Base-by-base conservation (phyloP, 2,113 vertebrate species). In the Damaliscus lunatus region DNA sequence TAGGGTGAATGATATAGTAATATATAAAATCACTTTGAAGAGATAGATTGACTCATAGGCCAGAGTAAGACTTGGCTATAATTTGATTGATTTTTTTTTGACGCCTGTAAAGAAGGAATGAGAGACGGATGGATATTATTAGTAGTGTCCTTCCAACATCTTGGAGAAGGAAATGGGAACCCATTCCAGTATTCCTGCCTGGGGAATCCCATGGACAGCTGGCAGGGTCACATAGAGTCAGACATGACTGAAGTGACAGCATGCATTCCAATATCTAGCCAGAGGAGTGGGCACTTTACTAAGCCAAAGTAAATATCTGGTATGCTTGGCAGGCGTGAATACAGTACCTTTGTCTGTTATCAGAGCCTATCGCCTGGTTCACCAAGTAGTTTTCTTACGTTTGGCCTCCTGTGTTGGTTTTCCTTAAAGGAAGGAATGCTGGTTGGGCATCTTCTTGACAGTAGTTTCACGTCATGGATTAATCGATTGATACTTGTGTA, bases 351-450 rank as follows among this genome's bases (percentile, higher is more conserved):
- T 95, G 40, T 94, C 31, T 53, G 46, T 88, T 89, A 74, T 23
- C 60, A 74, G 62, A 93, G 8, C 14, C 59, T 53, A 13, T 64
- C 12, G 46, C 23, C 1, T 31, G 78, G 57, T 31, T 78, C 46
- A 31, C 43, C 27, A 81, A 88, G 62, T 36, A 33, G 46, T 94
- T 93, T 94, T 78, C 64, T 83, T 48, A 78, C 5, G 60, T 86
- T 93, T 82, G 62, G 21, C 50, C 50, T 90, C 43, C 60, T 60
- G 3, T 53, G 33, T 64, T 87, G 29, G 96, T 92, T 94, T 88
- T 97, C 94, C 84, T 96, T 93, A 88, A 1, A 94, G 81, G 48
- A 90, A 96, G 43, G 55, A 92, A 71, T 74, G 52, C 64, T 90
- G 74, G 52, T 48, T 88, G 60, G 11, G 15, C 25, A 78, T 40